Evolutionary conservation across 2,888 invertebrate species (phyloP).

Genomic region (Sphaerophoria rueppellii): DNA sequence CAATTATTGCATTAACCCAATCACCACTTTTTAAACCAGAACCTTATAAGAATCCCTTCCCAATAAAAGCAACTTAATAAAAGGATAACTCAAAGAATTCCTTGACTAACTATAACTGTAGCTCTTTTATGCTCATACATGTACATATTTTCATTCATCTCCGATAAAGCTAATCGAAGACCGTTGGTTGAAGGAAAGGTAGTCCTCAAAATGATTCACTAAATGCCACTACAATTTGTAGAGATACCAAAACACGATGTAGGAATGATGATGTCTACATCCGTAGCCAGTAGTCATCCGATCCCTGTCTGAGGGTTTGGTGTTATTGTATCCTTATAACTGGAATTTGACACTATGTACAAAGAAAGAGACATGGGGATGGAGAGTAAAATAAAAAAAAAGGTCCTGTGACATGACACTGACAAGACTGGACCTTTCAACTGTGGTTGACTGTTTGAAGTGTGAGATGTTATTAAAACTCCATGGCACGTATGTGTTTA

Average conservation of each 20-base stretch:
- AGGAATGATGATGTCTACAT: background rate
- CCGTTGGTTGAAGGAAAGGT: background rate
- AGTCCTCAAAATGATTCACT: constrained; percentile 14
- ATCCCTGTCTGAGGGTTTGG: background rate
- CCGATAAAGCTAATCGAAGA: background rate
- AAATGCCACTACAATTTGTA: constrained; percentile 8
- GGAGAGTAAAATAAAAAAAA: constrained; percentile 4
- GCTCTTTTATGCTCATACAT: background rate
- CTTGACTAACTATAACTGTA: background rate
- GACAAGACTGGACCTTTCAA: constrained; percentile 33
- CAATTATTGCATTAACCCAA: background rate
- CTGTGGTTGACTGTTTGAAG: background rate
- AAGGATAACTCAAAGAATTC: constrained; percentile 2
- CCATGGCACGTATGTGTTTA: constrained; percentile 55
- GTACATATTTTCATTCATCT: background rate
- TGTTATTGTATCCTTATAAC: constrained; percentile 8
- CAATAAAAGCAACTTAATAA: background rate
- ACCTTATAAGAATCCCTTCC: background rate
- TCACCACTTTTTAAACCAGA: background rate
- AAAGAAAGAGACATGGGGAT: background rate
- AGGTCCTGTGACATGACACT: constrained; percentile 24
- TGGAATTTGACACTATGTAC: background rate
- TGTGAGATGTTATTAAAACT: constrained; percentile 29
- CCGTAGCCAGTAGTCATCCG: background rate
- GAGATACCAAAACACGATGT: background rate